A percentile compares a stretch with the other conserved stretches of the same genome.
phyloP scores from a whole-genome alignment of 2,113 vertebrate genomes.

The Candoia aspera region DNA sequence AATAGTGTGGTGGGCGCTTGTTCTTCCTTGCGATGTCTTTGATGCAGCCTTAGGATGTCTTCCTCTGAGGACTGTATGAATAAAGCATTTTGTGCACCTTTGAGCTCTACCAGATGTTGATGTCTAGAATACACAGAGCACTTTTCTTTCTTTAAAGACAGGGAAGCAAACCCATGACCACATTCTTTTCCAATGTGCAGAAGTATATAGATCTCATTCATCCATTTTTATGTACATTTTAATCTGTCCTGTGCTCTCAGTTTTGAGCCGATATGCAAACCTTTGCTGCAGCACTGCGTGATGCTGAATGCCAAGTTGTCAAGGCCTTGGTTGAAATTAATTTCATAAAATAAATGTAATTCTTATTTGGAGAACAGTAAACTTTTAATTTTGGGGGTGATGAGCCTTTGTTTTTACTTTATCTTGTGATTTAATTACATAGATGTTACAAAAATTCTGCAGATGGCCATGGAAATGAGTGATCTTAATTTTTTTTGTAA shows the following conservation, averaged over 20 bases:
- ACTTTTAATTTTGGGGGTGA: not conserved
- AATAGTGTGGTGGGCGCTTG: not conserved
- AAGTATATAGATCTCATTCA: not conserved
- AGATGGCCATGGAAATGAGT: constrained; percentile 40
- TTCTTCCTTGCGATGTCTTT: not conserved
- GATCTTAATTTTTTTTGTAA: constrained; percentile 46
- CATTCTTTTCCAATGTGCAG: not conserved
- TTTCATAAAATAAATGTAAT: not conserved
- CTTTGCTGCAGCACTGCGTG: not conserved
- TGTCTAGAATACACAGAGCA: not conserved
- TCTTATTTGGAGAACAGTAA: not conserved
- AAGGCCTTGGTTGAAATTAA: not conserved
- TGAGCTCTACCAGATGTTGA: constrained; percentile 1
- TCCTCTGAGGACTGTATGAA: not conserved
- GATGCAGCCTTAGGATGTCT: not conserved
- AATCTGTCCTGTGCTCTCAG: not conserved
- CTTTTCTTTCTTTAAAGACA: not conserved
- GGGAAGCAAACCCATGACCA: not conserved
- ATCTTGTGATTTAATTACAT: not conserved
- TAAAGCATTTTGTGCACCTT: not conserved
- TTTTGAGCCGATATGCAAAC: not conserved
- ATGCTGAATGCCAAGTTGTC: not conserved
- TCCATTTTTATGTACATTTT: not conserved
- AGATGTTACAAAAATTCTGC: constrained; percentile 59
- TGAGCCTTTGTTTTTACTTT: not conserved